Evolutionary conservation across 1,140 invertebrate species (phyloP), one percentile per base, ranked within the genome.

Genomic region (Hesperophylax magnus): DNA sequence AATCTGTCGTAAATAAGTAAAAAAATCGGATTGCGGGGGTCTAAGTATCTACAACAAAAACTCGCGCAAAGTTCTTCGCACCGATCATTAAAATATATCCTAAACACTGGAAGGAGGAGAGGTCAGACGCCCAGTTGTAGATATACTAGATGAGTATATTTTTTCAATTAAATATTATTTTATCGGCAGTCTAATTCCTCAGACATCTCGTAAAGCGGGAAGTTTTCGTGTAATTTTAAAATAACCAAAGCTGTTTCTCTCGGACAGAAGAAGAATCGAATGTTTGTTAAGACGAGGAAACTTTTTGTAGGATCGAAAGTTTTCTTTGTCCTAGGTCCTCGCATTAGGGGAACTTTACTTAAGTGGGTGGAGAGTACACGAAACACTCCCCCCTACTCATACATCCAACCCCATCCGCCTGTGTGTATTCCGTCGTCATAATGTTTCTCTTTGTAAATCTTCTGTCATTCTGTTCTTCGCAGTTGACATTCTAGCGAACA

Each of bases 261-360:
- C 63, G 63, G 39, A 47, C 39, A 11, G 39, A 47, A 47, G 39
- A 47, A 47, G 63, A 67, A 31, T 27, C 39, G 63, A 31, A 67
- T 67, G 63, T 67, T 27, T 67, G 61, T 27, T 20, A 9, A 17
- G 61, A 31, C 3, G 61, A 17, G 27, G 24, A 34, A 67, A 34
- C 11, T 67, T 63, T 31, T 67, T 22, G 20, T 24, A 24, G 61
- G 24, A 65, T 27, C 24, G 63, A 31, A 67, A 67, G 63, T 67
- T 67, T 18, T 31, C 63, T 67, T 67, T 67, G 63, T 67, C 63
- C 63, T 27, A 67, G 63, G 63, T 67, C 63, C 39, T 47, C 63
- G 63, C 63, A 67, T 67, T 67, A 67, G 31, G 24, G 31, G 27
- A 67, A 67, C 63, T 67, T 67, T 31, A n/a, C 63, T 65, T 34